Conservation (phyloP, 2,113 vertebrate genomes). For the Scomber japonicus region DNA sequence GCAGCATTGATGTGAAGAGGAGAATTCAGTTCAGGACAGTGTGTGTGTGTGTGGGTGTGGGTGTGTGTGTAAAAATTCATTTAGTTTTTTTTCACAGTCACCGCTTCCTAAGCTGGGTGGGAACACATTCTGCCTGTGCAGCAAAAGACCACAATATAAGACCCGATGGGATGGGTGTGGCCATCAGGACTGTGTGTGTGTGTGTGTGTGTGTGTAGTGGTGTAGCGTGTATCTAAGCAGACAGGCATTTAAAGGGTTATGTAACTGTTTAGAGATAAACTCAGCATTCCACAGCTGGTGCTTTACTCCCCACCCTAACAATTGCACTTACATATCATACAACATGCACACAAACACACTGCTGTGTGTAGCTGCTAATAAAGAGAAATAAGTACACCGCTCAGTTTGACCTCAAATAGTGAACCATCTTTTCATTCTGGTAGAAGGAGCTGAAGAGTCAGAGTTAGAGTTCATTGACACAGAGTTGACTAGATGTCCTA, state of each 20-base stretch:
- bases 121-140: constrained; percentile 37
- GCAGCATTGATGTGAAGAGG: constrained; percentile 20
- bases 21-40: constrained; percentile 4
- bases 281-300: constrained; percentile 65
- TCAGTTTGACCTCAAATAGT: neutral
- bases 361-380: constrained; percentile 7
- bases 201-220: constrained; percentile 28
- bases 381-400: neutral
- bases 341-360: constrained; percentile 10
- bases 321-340: constrained; percentile 53
- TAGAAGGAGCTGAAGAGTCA: neutral
- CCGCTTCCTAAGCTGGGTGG: constrained; percentile 15
- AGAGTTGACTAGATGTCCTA: neutral
- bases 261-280: constrained; percentile 63
- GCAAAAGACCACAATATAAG: constrained; percentile 49
- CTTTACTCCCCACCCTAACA: constrained; percentile 65
- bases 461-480: neutral
- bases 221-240: neutral
- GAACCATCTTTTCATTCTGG: neutral
- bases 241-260: constrained; percentile 66
- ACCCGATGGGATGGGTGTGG: constrained; percentile 43
- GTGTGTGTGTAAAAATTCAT: constrained; percentile 12
- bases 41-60: constrained; percentile 14
- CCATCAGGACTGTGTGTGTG: constrained; percentile 14
- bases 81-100: constrained; percentile 34